Conservation (phyloP, 2,888 invertebrate genomes). For the Molanna angustata region DNA sequence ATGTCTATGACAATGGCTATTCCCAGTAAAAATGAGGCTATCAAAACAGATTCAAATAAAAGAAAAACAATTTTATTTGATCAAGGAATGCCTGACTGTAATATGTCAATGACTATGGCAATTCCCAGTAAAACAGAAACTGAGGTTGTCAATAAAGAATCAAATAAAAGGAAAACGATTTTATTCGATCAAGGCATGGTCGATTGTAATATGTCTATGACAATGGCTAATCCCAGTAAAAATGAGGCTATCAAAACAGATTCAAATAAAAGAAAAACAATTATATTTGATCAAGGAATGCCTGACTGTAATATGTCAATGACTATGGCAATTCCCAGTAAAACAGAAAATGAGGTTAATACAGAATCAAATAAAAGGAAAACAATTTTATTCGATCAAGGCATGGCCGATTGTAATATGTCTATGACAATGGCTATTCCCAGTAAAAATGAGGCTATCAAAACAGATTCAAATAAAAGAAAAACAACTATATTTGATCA, state of each 20-base stretch:
- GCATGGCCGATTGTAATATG: constrained; percentile 11
- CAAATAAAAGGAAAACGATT: constrained; percentile 11
- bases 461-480: background rate
- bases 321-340: constrained; percentile 10
- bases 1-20: background rate
- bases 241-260: background rate
- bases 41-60: constrained; percentile 1
- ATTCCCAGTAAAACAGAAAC: background rate
- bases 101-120: constrained; percentile 1
- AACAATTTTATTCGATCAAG: constrained; percentile 13
- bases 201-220: constrained; percentile 22
- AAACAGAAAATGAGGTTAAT: background rate
- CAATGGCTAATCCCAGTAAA: constrained; percentile 5
- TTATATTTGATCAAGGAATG: constrained; percentile 15
- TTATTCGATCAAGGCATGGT: constrained; percentile 8
- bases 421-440: constrained; percentile 18
- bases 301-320: constrained; percentile 21
- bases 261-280: constrained; percentile 9
- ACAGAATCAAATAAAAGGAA: constrained; percentile 8
- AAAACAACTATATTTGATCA: constrained; percentile 7
- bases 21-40: background rate
- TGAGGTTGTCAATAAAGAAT: background rate
- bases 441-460: background rate
- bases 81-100: constrained; percentile 1
- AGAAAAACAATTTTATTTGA: constrained; percentile 10